Evolutionary conservation across 1,140 invertebrate genomes (phyloP), one percentile per base, ranked within the genome.

Genomic region (Hycleus cichorii): DNA sequence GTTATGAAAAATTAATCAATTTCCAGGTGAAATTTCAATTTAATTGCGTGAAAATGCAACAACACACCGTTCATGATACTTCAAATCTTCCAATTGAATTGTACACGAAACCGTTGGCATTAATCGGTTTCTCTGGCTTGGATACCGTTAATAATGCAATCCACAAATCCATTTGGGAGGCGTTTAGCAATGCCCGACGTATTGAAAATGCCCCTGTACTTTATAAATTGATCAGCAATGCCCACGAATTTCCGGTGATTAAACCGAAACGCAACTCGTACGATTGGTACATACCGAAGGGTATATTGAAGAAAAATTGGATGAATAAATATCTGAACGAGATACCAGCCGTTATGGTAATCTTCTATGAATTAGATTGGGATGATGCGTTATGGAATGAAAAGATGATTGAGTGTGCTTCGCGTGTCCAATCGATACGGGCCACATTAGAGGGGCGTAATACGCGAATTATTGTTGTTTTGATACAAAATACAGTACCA

Each of bases 321-420:
- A 89, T 97, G 79, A 80, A 86, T 7, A 99, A 99, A 78, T 93
- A 98, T 74, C 77, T 97, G 5, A 83, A 89, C 65, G 80, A 91
- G 47, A 82, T 98, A 60, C 95, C 97, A 11, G 88, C 94, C 3
- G 86, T 98, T 1, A 86, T 97, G 48, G 92, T 97, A 6, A 82
- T 95, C 39, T 99, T 98, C 74, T 93, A 92, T 75, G 95, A 98
- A 70, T 82, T 98, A 64, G 94, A 98, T 77, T 98, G 96, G 96
- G 92, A 95, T 73, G 93, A 97, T 76, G 77, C 82, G 0, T 79
- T 88, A 47, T 98, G 94, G 93, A 89, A 90, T 67, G 93, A 97
- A 64, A 96, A 91, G 69, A 92, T 93, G 70, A 85, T 91, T 65
- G 93, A 97, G 75, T 97, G 93, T 78, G 87, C 91, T 4, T 88